phyloP scores from a whole-genome alignment of 2,113 vertebrate genomes.

The Pelecanus crispus region DNA sequence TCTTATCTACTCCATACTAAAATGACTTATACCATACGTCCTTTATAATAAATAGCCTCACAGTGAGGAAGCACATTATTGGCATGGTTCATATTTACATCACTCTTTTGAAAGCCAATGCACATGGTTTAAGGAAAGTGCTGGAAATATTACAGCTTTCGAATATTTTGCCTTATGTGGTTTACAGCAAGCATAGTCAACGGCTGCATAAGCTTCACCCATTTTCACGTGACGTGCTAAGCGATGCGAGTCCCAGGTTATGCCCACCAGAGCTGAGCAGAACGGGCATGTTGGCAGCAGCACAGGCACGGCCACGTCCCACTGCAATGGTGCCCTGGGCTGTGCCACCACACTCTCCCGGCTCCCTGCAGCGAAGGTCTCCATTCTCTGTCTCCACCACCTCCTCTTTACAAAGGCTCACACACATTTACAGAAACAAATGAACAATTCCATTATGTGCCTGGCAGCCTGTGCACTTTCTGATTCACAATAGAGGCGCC shows the following conservation, averaged over 20 bases:
- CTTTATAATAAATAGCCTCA: conserved; percentile 1
- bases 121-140: not conserved
- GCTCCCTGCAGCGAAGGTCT: not conserved
- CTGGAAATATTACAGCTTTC: not conserved
- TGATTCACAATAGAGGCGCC: not conserved
- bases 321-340: not conserved
- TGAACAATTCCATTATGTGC: not conserved
- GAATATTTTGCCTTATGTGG: not conserved
- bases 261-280: not conserved
- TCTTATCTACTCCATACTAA: not conserved
- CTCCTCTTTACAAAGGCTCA: conserved; percentile 28
- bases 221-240: not conserved
- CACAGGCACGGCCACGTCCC: not conserved
- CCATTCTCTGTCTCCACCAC: not conserved
- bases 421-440: conserved; percentile 1
- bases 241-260: not conserved
- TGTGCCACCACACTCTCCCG: not conserved
- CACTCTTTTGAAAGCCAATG: not conserved
- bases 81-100: not conserved
- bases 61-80: not conserved
- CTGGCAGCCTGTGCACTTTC: not conserved
- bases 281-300: not conserved
- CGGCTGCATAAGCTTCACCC: not conserved
- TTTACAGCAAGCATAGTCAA: not conserved
- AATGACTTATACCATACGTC: not conserved